A percentile compares a stretch with the other conserved stretches of the same genome.
phyloP scores from a whole-genome alignment of 2,113 vertebrate genomes.

The Typhlomys cinereus region DNA sequence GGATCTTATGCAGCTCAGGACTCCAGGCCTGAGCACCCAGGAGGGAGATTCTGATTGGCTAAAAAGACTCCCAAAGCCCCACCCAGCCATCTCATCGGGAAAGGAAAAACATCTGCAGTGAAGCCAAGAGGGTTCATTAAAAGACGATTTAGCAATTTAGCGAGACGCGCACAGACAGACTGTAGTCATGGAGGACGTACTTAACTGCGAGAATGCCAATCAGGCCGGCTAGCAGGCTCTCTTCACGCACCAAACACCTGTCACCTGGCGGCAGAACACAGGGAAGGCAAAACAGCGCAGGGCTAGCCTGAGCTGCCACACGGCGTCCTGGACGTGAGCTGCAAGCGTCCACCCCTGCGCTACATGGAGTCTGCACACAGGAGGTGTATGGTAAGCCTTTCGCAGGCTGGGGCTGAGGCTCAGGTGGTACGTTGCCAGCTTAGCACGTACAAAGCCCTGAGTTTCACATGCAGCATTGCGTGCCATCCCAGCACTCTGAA shows the following conservation, averaged over 20 bases:
- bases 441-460: background rate
- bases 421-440: background rate
- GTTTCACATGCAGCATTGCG: background rate
- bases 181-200: background rate
- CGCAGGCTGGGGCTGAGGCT: background rate
- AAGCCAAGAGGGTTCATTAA: background rate
- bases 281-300: background rate
- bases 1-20: too few species aligned
- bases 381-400: background rate
- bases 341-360: background rate
- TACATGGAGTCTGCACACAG: too few species aligned
- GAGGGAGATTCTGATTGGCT: background rate
- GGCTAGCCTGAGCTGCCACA: accelerated
- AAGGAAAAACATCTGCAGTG: background rate
- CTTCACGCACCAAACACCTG: background rate
- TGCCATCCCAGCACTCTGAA: background rate
- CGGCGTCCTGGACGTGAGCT: background rate
- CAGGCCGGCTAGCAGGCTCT: background rate
- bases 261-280: background rate
- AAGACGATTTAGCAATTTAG: background rate
- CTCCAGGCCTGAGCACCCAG: background rate
- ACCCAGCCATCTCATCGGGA: accelerated
- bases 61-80: background rate
- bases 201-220: background rate
- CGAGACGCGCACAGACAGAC: background rate